A percentile compares a stretch with the other conserved stretches of the same genome.
These are phyloP conservation scores for Chorisops tibialis DNA, from an alignment of 2,888 invertebrate genomes.

Conservation along the genomic window DNA sequence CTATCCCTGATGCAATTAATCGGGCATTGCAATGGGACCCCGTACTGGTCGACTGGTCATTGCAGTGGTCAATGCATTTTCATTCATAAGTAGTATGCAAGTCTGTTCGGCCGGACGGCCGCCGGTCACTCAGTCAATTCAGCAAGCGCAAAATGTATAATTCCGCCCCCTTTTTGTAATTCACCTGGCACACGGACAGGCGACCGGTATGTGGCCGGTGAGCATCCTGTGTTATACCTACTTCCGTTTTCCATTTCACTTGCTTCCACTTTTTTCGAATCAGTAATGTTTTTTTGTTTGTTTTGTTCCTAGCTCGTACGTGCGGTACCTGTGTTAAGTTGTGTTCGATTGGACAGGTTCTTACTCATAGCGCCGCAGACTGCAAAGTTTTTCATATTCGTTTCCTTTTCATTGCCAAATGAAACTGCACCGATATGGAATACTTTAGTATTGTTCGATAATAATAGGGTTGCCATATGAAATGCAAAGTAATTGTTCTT, in stretches of 20 bases:
- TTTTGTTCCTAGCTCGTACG: neutral
- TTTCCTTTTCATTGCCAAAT: no score
- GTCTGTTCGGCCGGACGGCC: conserved; percentile 4
- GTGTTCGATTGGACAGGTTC: neutral
- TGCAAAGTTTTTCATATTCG: no score
- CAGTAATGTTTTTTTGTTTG: neutral
- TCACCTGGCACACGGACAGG: conserved; percentile 16
- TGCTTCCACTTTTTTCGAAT: conserved; percentile 14
- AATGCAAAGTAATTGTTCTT: no score
- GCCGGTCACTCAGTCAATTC: no score
- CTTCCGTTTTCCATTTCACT: conserved; percentile 34
- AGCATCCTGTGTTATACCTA: conserved; percentile 33
- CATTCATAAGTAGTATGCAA: conserved; percentile 11
- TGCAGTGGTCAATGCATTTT: neutral
- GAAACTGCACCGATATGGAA: no score
- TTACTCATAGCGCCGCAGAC: no score
- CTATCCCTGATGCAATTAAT: neutral
- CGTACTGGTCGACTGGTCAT: neutral
- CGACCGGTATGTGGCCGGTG: conserved; percentile 9
- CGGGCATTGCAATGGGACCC: neutral
- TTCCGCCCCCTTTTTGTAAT: conserved; percentile 20
- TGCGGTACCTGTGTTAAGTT: neutral
- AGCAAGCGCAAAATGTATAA: conserved; percentile 19
- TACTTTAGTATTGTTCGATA: no score
- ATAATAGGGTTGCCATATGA: no score